These are phyloP conservation scores for Coreius guichenoti DNA, from an alignment of 2,797 vertebrate genomes.

Conservation along the genomic window DNA sequence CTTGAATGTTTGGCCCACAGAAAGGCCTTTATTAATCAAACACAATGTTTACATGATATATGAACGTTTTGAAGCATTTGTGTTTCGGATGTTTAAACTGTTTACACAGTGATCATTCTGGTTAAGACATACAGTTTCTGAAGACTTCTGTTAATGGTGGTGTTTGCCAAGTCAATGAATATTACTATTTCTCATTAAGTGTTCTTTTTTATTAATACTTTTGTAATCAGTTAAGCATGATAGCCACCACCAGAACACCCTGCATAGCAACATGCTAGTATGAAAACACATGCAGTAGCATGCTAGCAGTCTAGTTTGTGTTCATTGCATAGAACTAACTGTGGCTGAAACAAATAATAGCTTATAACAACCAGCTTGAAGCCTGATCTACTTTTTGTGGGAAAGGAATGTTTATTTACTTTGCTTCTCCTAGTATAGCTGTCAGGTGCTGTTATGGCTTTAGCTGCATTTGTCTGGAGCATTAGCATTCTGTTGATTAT, in stretches of 20 bases:
- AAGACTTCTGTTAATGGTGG: not conserved
- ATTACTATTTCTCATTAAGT: not conserved
- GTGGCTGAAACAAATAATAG: not conserved
- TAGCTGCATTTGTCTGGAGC: not conserved
- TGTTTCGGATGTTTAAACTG: not conserved
- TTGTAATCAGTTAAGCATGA: not conserved
- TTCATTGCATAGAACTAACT: not conserved
- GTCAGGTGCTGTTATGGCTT: not conserved
- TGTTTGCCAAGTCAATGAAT: not conserved
- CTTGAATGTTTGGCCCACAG: not conserved
- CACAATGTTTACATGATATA: constrained; percentile 4
- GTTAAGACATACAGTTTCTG: not conserved
- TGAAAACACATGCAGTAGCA: not conserved
- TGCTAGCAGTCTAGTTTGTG: not conserved
- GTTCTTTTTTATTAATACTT: not conserved
- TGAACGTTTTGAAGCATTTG: not conserved
- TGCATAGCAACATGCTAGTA: not conserved
- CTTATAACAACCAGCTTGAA: not conserved
- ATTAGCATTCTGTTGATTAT: not conserved
- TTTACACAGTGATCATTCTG: not conserved
- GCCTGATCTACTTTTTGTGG: not conserved
- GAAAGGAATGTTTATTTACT: not conserved
- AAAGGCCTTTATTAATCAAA: constrained; percentile 29
- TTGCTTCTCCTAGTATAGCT: not conserved
- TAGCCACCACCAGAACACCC: not conserved